phyloP scores from a whole-genome alignment of 1,140 invertebrate species.

The Heliconius melpomene region DNA sequence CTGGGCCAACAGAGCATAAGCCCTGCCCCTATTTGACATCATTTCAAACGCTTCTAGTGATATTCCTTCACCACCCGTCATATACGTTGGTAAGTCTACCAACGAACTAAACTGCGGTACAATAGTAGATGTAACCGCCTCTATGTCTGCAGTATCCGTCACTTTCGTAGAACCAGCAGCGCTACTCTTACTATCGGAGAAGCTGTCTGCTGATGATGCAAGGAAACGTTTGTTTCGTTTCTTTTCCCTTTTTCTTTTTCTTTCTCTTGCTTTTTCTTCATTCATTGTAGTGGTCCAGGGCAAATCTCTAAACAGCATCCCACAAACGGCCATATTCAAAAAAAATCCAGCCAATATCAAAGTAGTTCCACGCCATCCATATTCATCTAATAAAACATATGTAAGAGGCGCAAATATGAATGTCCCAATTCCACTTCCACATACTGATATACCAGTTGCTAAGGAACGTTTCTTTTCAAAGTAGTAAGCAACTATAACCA shows the following conservation, averaged over 20 bases:
- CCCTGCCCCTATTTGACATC: slow-evolving; percentile 85
- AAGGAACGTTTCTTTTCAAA: slow-evolving; percentile 96
- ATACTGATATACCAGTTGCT: slow-evolving; percentile 95
- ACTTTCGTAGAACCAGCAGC: slow-evolving; percentile 81
- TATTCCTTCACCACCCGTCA: slow-evolving; percentile 88
- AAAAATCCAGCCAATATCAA: slow-evolving; percentile 92
- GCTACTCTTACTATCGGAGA: slow-evolving; percentile 86
- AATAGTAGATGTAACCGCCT: slow-evolving; percentile 58
- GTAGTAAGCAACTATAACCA: slow-evolving; percentile 97
- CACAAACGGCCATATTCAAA: slow-evolving; percentile 93
- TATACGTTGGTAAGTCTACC: slow-evolving; percentile 91
- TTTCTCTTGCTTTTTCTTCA: slow-evolving; percentile 83
- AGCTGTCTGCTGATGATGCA: slow-evolving; percentile 84
- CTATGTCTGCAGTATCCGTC: slow-evolving; percentile 70
- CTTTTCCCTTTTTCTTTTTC: slow-evolving; percentile 82
- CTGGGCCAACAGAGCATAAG: slow-evolving; percentile 86
- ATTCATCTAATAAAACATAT: slow-evolving; percentile 87
- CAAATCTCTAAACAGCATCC: slow-evolving; percentile 91
- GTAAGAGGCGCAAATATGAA: slow-evolving; percentile 95
- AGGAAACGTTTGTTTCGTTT: slow-evolving; percentile 82
- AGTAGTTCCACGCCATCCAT: slow-evolving; percentile 92
- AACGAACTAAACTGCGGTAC: slow-evolving; percentile 88
- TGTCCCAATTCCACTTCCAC: slow-evolving; percentile 94
- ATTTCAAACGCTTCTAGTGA: slow-evolving; percentile 88
- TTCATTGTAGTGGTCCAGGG: slow-evolving; percentile 87